Conservation (phyloP, 2,797 vertebrate species). For the Podarcis siculus region DNA sequence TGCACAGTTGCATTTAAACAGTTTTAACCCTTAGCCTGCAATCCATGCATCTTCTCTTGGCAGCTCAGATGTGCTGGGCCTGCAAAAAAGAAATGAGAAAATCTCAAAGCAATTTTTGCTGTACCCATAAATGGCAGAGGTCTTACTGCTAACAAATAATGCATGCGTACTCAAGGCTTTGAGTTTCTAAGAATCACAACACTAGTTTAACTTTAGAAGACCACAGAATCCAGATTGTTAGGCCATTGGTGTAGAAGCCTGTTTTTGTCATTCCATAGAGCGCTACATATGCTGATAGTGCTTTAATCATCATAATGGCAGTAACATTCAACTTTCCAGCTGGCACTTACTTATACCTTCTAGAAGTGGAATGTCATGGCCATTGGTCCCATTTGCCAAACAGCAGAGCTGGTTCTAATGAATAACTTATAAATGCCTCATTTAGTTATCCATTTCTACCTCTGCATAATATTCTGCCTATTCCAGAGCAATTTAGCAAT, state of each 20-base stretch:
- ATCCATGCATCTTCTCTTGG: constrained; percentile 1
- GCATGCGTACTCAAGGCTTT: neutral
- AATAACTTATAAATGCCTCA: constrained; percentile 9
- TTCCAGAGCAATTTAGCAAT: constrained; percentile 15
- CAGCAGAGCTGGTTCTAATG: neutral
- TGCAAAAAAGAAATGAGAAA: neutral
- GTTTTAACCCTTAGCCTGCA: neutral
- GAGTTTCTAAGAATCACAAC: neutral
- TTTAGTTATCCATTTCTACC: neutral
- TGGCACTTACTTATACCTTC: neutral
- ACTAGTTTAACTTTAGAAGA: neutral
- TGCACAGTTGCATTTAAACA: neutral
- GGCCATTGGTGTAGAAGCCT: neutral
- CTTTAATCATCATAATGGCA: neutral
- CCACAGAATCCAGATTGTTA: no score
- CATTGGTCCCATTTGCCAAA: neutral
- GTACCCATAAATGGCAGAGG: neutral
- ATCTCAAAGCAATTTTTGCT: neutral
- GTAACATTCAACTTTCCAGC: neutral
- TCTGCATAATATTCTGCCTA: constrained; percentile 4
- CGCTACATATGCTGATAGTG: no score
- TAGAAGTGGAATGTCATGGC: neutral
- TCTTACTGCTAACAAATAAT: neutral
- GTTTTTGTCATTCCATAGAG: neutral
- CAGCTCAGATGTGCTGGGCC: neutral